Conservation (phyloP, 2,888 invertebrate genomes). For the Sinelater perroti region DNA sequence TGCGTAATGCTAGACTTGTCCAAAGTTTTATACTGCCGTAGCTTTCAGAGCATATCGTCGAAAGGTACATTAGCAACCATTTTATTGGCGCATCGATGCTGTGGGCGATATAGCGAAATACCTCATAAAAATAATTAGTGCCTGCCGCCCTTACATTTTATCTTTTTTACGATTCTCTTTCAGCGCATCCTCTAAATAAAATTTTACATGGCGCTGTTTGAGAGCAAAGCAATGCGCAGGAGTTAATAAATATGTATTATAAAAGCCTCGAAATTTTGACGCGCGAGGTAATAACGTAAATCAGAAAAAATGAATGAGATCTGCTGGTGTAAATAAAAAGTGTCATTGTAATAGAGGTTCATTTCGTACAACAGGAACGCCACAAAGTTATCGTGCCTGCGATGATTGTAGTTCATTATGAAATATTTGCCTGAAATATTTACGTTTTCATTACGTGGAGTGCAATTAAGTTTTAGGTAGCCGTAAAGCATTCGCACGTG, state of each 20-base stretch:
- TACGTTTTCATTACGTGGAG: constrained; percentile 16
- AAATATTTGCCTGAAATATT: constrained; percentile 18
- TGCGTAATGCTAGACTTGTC: too few relatives aligned
- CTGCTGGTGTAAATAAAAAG: constrained; percentile 40
- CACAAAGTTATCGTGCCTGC: constrained; percentile 35
- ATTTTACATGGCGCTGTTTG: constrained; percentile 23
- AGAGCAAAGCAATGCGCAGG: constrained; percentile 19
- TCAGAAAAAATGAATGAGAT: constrained; percentile 39
- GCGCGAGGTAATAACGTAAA: constrained; percentile 38
- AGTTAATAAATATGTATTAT: constrained; percentile 36
- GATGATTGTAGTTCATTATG: constrained; percentile 24
- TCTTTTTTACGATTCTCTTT: constrained; percentile 4
- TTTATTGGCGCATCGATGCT: too few relatives aligned
- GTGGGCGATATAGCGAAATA: not conserved
- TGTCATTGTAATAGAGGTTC: constrained; percentile 41
- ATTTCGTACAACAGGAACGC: constrained; percentile 39
- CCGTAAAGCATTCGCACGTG: constrained; percentile 6
- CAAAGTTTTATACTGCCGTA: too few relatives aligned
- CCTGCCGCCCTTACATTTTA: constrained; percentile 5
- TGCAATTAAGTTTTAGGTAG: constrained; percentile 3
- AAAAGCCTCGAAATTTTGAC: constrained; percentile 30
- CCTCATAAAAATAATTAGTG: constrained; percentile 12
- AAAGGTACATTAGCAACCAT: too few relatives aligned
- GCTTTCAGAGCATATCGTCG: too few relatives aligned
- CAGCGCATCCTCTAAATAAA: constrained; percentile 14